Base-by-base conservation (phyloP, 1,140 invertebrate genomes). In the Magallana ariakensis region DNA sequence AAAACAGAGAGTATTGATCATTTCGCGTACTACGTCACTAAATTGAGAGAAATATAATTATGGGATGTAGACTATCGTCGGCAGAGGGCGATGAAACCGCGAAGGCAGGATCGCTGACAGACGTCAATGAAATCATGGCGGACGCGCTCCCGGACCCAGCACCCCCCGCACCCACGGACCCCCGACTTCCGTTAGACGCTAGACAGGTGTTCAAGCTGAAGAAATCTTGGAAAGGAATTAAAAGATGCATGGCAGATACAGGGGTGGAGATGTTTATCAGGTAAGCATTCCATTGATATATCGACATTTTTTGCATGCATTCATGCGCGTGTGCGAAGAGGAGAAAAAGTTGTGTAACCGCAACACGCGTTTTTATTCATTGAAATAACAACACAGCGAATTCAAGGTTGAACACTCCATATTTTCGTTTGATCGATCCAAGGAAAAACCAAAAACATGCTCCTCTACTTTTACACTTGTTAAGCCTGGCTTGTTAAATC, bases 141-240 rank as follows among this genome's bases (percentile, higher is more conserved):
- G 91, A 92, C 82, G 89, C 85, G 62, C 84, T 92, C 54, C 90
- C 89, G 33, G 90, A 93, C 81, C 92, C 93, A 11, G 89, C 91
- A 55, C 89, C 91, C 9, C 93, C 91, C 13, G 90, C 91, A 26
- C 90, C 91, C 2, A 90, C 91, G 0, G 93, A 94, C 85, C 91
- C 93, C 10, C 87, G 93, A 8, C 86, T 93, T 13, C 93, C 93
- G 10, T 84, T 94, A 6, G 92, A 91, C 75, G 89, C 93, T 54
- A 89, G 92, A 89, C 92, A 94, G 88, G 91, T 94, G 60, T 94
- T 93, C 87, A 93, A 93, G 88, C 85, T 94, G 15, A 91, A 94
- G 87, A 94, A 93, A 90, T 93, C 92, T 58, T 94, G 93, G 93
- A 94, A 94, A 91, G 93, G 93, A 53, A 92, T 94, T 87, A 94